Conservation (phyloP, 2,797 vertebrate species). For the Falco cherrug region DNA sequence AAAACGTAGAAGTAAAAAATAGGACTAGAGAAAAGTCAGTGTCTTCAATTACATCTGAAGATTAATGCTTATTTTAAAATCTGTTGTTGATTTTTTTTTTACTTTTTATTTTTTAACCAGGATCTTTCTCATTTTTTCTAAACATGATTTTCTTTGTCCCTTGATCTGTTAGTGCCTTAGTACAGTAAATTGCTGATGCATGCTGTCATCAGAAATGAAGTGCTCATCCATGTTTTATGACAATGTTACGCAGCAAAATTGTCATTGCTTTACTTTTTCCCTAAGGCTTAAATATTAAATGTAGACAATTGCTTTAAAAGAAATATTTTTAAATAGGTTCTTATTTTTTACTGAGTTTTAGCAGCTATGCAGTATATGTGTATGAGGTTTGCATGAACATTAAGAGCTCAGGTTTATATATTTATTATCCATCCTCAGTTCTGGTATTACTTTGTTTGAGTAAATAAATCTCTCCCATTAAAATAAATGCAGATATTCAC, state of each 20-base stretch:
- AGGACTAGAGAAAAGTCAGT: background rate
- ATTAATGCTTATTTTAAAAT: background rate
- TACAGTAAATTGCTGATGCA: background rate
- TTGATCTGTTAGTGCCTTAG: background rate
- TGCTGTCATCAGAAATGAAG: constrained; percentile 10
- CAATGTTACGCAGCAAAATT: background rate
- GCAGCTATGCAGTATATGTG: background rate
- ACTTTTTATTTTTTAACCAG: background rate
- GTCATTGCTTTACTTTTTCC: constrained; percentile 37
- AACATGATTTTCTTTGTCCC: background rate
- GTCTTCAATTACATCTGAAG: background rate
- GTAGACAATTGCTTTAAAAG: constrained; percentile 1
- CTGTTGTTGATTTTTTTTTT: background rate
- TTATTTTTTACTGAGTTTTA: constrained; percentile 6
- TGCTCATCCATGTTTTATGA: constrained; percentile 10
- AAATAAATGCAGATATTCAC: background rate
- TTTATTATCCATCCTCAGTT: background rate
- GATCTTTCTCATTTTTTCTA: background rate
- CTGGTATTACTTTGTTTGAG: background rate
- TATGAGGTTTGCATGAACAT: background rate
- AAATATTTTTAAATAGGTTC: constrained; percentile 18
- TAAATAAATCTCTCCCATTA: background rate
- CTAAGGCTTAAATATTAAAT: constrained; percentile 33
- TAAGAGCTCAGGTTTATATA: background rate
- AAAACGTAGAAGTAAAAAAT: background rate